Conservation (phyloP, 1,140 invertebrate species). For the Drosophila bifasciata region DNA sequence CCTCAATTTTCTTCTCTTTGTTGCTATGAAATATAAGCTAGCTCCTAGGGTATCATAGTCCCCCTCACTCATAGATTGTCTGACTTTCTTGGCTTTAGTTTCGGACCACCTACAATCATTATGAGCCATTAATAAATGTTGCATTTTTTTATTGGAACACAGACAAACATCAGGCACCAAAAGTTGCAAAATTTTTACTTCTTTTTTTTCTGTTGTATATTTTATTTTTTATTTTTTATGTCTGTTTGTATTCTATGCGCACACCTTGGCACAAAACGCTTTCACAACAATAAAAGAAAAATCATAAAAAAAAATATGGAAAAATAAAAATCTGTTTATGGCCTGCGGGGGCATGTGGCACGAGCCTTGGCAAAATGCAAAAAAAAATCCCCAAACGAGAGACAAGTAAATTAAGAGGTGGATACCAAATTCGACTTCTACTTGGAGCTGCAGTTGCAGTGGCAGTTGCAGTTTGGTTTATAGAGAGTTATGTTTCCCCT, state of each 20-base stretch:
- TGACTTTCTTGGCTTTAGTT: constrained; percentile 6
- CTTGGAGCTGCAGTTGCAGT: constrained; percentile 22
- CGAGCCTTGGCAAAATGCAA: constrained; percentile 73
- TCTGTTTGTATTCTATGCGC: constrained; percentile 48
- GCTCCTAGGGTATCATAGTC: no score
- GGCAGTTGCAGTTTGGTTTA: no score
- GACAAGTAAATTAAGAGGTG: constrained; percentile 35
- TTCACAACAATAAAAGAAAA: constrained; percentile 63
- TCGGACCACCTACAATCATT: constrained; percentile 73
- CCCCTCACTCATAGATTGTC: neutral
- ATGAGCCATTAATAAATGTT: constrained; percentile 67
- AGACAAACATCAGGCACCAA: constrained; percentile 11
- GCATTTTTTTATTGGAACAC: constrained; percentile 35
- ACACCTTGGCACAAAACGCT: constrained; percentile 53
- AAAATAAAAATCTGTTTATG: constrained; percentile 31
- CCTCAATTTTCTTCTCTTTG: no score
- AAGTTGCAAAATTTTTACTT: constrained; percentile 33
- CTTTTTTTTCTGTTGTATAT: constrained; percentile 15
- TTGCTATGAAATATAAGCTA: no score
- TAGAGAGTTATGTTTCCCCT: constrained; percentile 19
- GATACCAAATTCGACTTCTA: constrained; percentile 33
- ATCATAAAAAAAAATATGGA: constrained; percentile 18
- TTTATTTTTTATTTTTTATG: constrained; percentile 43
- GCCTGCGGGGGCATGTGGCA: constrained; percentile 66
- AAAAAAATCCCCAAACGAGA: constrained; percentile 50